Conservation (phyloP, 2,888 invertebrate species). For the Steromphala cineraria region DNA sequence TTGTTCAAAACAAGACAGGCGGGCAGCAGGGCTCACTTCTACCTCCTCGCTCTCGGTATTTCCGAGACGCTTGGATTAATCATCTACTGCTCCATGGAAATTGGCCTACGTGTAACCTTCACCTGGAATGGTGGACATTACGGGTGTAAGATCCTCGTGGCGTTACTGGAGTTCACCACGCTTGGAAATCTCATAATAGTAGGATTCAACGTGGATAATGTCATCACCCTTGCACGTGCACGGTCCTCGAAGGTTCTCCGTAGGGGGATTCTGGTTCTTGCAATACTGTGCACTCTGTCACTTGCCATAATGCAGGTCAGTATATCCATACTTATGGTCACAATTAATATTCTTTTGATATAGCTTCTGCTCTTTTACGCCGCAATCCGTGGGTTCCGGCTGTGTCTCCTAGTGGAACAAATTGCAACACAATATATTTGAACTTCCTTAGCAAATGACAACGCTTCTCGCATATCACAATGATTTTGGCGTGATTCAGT, state of each 20-base stretch:
- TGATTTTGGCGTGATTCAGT: too few relatives aligned
- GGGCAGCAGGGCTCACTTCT: neutral
- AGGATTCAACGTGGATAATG: neutral
- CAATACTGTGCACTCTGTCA: neutral
- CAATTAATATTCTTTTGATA: too few relatives aligned
- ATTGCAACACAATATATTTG: too few relatives aligned
- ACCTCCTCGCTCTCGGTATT: neutral
- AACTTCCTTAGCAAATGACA: too few relatives aligned
- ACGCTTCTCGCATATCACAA: too few relatives aligned
- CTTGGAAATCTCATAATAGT: neutral
- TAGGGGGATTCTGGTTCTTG: neutral
- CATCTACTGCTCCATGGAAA: neutral
- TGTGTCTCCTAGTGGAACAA: too few relatives aligned
- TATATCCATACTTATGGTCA: too few relatives aligned
- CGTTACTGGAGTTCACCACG: neutral
- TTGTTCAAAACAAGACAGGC: neutral
- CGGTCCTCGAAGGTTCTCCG: neutral
- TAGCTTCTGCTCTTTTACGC: too few relatives aligned
- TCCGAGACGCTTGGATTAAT: neutral
- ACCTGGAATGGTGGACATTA: neutral
- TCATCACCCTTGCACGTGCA: neutral
- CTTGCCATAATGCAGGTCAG: too few relatives aligned
- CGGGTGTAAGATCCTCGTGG: neutral
- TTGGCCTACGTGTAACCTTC: neutral
- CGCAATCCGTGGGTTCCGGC: too few relatives aligned